These are phyloP conservation scores for Chloroclystis v-ata DNA, from an alignment of 2,888 invertebrate species.

Conservation along the genomic window DNA sequence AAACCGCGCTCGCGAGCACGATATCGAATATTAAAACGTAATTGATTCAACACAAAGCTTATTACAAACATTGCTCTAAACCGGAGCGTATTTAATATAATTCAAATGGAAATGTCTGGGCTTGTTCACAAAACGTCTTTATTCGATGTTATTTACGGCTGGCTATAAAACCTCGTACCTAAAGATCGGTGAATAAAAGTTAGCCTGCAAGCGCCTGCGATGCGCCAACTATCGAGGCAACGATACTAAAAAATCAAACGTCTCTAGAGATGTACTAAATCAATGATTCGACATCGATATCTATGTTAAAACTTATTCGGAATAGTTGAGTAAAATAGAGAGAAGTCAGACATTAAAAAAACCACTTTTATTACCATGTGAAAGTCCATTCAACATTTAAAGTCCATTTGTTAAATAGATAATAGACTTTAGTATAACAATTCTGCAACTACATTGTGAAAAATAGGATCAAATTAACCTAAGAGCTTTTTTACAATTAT, in stretches of 20 bases:
- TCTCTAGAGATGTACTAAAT: constrained; percentile 31
- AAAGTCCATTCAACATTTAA: too few species aligned
- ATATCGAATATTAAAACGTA: constrained; percentile 44
- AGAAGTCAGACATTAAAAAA: too few species aligned
- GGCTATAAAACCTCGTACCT: constrained; percentile 64
- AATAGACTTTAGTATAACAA: too few species aligned
- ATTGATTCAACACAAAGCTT: constrained; percentile 64
- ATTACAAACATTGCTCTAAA: constrained; percentile 57
- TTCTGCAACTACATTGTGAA: too few species aligned
- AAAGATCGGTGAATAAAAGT: constrained; percentile 68
- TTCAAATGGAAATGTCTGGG: constrained; percentile 67
- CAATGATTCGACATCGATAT: background rate
- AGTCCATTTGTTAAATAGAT: too few species aligned
- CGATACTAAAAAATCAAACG: constrained; percentile 53
- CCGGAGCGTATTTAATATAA: constrained; percentile 61
- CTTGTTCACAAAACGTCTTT: constrained; percentile 70
- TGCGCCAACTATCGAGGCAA: constrained; percentile 37
- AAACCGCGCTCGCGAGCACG: constrained; percentile 33
- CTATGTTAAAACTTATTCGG: too few species aligned
- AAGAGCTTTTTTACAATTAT: too few species aligned
- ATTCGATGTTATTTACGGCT: constrained; percentile 66
- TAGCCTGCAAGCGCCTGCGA: constrained; percentile 52
- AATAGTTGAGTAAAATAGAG: too few species aligned
- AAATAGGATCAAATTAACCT: too few species aligned
- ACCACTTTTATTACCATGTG: too few species aligned